Base-by-base conservation (phyloP, 2,888 invertebrate genomes). In the Dryomyza anilis region DNA sequence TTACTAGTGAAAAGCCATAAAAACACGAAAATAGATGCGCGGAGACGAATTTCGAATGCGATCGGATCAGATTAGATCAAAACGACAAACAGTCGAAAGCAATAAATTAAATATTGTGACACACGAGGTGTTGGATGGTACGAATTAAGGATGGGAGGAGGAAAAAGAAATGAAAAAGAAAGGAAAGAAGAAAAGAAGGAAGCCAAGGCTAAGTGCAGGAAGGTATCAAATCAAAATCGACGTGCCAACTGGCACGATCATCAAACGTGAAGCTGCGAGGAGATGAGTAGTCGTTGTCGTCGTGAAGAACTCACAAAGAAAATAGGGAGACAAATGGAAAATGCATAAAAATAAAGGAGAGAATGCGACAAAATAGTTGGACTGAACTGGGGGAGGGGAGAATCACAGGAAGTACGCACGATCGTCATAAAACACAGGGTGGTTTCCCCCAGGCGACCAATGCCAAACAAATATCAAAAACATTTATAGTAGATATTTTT, bases 81-180 rank as follows among this genome's bases (percentile, higher is more conserved):
- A 70, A 70, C 71, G 71, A 71, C 70, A 72, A 71, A 69, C 72
- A 72, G 71, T 65, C 72, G 71, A 69, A 70, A 69, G 71, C 67
- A 70, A 72, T 72, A 72, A 72, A 72, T 71, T 69, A 70, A 39
- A 43, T 39, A 16, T 30, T 12, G 56, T 33, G 56, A 6, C 8
- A 4, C 56, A 14, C 25, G 16, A n/a, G 16, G 14, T 5, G 25
- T 29, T 3, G 27, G 16, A 21, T 55, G 55, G 4, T 19, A 10
- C 33, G 33, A 50, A 50, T 33, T 6, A n/a, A n/a, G n/a, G n/a
- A n/a, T n/a, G 39, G 4, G 39, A 3, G 39, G 39, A 39, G n/a
- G n/a, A n/a, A n/a, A n/a, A n/a, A n/a, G n/a, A n/a, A n/a, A n/a
- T 33, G 33, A 12, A 7, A 12, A 33, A 12, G 33, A 12, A 33